Base-by-base conservation (phyloP, 1,140 invertebrate species). In the Teleopsis dalmanni region DNA sequence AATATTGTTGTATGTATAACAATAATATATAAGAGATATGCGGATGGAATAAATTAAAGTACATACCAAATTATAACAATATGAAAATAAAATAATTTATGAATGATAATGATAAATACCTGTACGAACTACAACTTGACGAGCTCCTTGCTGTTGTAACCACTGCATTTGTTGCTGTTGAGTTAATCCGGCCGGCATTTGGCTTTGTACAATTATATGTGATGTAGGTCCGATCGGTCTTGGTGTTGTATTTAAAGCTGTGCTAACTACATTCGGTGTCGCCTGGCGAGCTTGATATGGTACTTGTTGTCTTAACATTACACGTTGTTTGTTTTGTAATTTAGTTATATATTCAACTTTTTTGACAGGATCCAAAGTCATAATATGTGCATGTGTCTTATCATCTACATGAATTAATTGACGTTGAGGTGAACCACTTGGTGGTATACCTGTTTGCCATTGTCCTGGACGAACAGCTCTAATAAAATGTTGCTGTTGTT, bases 341-440 rank as follows among this genome's bases (percentile, higher is more conserved):
- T 85, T 85, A 6, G 85, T 80, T 0, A 89, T 81, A 57, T 88
- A 88, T 58, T 87, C 76, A 3, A 83, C 82, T 23, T 84, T 74
- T 54, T 89, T 85, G 46, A 84, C 79, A 0, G 84, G 83, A 58
- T 87, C 83, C 78, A 90, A 81, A 47, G 87, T 84, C 58, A 89
- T 85, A 22, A 88, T 65, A 52, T 89, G 84, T n/a, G 85, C 83
- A 59, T 88, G 85, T 4, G 85, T 87, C 52, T 87, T 83, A 6
- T 83, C 83, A 60, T 88, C 86, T 45, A 88, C 67, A 41, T 85
- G 85, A 44, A 87, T 89, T 27, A 82, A 73, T 54, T 87, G 84
- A 42, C 79, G 67, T 16, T 76, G 74, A 3, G 70, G 76, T 37
- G 72, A 74, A 16, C 56, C 61, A 60, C 25, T 71, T 64, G 2